Conservation (phyloP, 2,113 vertebrate species). For the Labeo catla region DNA sequence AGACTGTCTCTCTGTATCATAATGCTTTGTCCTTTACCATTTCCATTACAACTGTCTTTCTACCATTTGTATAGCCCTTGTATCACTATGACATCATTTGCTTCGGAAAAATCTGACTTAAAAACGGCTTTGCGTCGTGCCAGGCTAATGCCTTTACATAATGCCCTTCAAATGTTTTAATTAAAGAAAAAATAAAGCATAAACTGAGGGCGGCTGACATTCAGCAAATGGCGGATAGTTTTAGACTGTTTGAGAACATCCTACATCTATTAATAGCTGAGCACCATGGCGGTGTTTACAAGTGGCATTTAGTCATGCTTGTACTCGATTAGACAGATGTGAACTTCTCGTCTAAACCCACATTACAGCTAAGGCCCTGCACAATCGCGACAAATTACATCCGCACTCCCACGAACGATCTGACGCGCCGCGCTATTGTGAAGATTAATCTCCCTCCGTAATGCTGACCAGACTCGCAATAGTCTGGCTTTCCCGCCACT, state of each 20-base stretch:
- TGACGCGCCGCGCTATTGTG: neutral
- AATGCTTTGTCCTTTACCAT: neutral
- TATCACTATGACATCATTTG: neutral
- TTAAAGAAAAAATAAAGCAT: constrained; percentile 49
- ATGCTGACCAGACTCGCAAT: constrained; percentile 40
- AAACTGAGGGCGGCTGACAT: constrained; percentile 36
- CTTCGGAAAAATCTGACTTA: constrained; percentile 20
- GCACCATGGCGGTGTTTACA: constrained; percentile 35
- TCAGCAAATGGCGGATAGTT: constrained; percentile 23
- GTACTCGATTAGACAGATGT: constrained; percentile 49
- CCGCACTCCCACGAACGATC: constrained; percentile 20
- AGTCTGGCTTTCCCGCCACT: constrained; percentile 16
- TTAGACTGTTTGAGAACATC: constrained; percentile 35
- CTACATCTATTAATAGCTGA: constrained; percentile 35
- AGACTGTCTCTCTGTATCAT: neutral
- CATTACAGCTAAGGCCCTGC: neutral
- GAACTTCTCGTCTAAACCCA: constrained; percentile 34
- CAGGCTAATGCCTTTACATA: constrained; percentile 62
- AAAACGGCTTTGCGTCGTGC: constrained; percentile 39
- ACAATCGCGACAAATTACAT: constrained; percentile 42
- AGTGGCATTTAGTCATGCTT: constrained; percentile 35
- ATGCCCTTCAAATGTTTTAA: constrained; percentile 60
- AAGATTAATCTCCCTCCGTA: constrained; percentile 12
- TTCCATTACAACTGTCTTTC: constrained; percentile 1
- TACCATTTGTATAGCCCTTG: constrained; percentile 46